Evolutionary conservation across 1,140 invertebrate genomes (phyloP).

Genomic region (Brachionus rubens): DNA sequence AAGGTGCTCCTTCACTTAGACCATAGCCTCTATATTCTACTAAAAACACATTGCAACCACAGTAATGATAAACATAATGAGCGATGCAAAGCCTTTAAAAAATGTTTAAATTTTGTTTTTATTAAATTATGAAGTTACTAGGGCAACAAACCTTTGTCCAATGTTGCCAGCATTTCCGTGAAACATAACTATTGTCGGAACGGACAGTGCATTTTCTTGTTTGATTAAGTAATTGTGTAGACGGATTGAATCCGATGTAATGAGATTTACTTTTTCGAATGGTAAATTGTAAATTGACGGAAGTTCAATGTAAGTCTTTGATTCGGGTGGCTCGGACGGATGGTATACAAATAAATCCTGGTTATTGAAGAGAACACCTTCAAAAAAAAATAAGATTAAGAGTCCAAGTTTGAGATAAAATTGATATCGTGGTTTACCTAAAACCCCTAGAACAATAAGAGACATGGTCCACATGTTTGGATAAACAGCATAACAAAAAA

Average conservation of each 20-base stretch:
- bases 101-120: conserved; percentile 69
- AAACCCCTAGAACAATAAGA: neutral
- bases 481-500: conserved; percentile 25
- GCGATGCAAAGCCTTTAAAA: conserved; percentile 79
- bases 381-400: neutral
- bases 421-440: neutral
- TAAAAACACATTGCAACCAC: conserved; percentile 80
- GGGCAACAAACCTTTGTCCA: conserved; percentile 2
- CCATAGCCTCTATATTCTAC: conserved; percentile 91
- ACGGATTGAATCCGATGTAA: neutral
- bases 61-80: conserved; percentile 72
- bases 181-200: conserved; percentile 26
- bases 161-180: conserved; percentile 44
- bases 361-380: conserved; percentile 69
- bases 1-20: conserved; percentile 79
- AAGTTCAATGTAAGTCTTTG: conserved; percentile 76
- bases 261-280: conserved; percentile 70
- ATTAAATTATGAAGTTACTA: neutral
- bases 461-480: neutral
- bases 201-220: neutral
- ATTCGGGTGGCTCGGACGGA: conserved; percentile 80
- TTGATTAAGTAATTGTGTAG: conserved; percentile 41
- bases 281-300: conserved; percentile 78
- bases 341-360: conserved; percentile 83
- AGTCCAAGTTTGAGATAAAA: neutral